Base-by-base conservation (phyloP, 2,113 vertebrate species). In the Myotis lucifugus region DNA sequence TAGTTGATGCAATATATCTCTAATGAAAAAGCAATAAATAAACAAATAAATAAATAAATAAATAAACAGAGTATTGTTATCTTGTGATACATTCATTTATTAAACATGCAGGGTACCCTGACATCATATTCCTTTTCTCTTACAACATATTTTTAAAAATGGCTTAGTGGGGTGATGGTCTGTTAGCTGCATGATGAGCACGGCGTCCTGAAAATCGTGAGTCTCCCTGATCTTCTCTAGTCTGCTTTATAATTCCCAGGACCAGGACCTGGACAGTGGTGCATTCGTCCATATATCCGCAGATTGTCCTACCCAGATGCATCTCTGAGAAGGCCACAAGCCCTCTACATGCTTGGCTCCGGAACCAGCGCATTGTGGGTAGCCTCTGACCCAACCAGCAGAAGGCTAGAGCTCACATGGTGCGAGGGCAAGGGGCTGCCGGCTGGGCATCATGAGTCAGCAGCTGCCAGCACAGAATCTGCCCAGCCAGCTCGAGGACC, bases 211-310 rank as follows among this genome's bases (percentile, higher is more conserved):
- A 23, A 12, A 37, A 52, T 54, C 32, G 1, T 15, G 7, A 34
- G 52, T 77, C 29, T 5, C 17, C 17, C 29, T 32, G 29, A 17
- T 18, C 15, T 50, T 29, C 17, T 77, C 74, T 32, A 50, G 2
- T 11, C 15, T 8, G 2, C 15, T 1, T 76, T 10, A 9, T 32
- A 50, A 27, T 17, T 27, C 9, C 11, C 14, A 14, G 2, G 40
- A 21, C 69, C 25, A 14, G 2, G 40, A 21, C 40, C 2, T 29
- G 25, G 40, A 42, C 27, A 4, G 27, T 48, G 46, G 37, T 42
- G 40, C 11, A 0, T 27, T 15, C 12, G 0, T 42, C 11, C 5
- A 10, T 61, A 10, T 11, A 5, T 76, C 27, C 7, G 1, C 6
- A 14, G 17, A 46, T 18, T 0, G 8, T 15, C 4, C 8, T 32